Percentiles rank a stretch among this genome's conserved stretches.
Conservation (phyloP, 1,140 invertebrate genomes). For the Melanaphis sacchari region DNA sequence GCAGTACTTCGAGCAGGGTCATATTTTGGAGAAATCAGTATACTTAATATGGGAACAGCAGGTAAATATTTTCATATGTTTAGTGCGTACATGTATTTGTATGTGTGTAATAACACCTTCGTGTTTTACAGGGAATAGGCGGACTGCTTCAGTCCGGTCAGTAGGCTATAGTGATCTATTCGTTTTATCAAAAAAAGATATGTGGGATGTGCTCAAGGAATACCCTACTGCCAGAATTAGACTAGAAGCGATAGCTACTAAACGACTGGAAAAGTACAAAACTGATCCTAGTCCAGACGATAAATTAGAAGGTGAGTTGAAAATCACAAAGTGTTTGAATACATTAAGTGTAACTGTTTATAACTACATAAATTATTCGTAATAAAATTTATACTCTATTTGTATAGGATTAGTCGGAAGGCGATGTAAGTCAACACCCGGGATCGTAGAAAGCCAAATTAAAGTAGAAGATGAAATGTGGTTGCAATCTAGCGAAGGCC, state of each 20-base stretch:
- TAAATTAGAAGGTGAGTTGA: constrained; percentile 47
- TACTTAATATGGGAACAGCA: constrained; percentile 99
- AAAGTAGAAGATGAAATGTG: constrained; percentile 90
- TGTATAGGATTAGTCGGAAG: constrained; percentile 66
- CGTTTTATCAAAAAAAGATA: constrained; percentile 97
- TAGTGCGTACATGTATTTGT: background rate
- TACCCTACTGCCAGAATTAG: constrained; percentile 95
- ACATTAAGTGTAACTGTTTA: background rate
- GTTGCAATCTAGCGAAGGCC: constrained; percentile 68
- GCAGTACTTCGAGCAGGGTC: constrained; percentile 96
- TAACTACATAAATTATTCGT: background rate
- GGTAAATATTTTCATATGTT: constrained; percentile 72
- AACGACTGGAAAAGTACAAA: constrained; percentile 94
- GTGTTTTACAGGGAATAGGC: constrained; percentile 83
- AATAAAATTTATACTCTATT: background rate
- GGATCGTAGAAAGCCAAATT: constrained; percentile 89
- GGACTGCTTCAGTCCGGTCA: constrained; percentile 94
- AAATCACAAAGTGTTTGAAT: background rate
- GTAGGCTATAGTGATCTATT: constrained; percentile 99
- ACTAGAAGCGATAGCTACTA: constrained; percentile 96
- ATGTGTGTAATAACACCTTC: background rate
- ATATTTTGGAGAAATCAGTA: constrained; percentile 99
- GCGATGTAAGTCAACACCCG: constrained; percentile 92
- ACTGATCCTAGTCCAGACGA: constrained; percentile 72
- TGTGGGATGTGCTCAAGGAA: constrained; percentile 99